phyloP scores from a whole-genome alignment of 2,888 invertebrate species.

The Syritta pipiens region DNA sequence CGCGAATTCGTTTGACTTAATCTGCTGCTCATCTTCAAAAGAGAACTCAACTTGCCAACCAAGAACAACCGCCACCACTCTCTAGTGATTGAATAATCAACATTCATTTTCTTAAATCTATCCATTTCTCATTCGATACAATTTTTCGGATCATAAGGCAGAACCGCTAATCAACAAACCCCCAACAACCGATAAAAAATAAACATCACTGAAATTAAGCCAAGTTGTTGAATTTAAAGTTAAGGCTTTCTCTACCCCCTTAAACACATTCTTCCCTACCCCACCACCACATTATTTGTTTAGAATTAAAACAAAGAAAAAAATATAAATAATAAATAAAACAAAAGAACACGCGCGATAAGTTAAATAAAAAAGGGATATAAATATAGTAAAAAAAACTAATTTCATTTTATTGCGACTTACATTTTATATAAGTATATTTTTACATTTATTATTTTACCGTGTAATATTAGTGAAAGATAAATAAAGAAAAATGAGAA shows the following conservation, averaged over 20 bases:
- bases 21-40: too few species aligned
- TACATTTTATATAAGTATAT: constrained; percentile 66
- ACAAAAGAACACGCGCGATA: constrained; percentile 21
- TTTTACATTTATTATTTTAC: constrained; percentile 69
- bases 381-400: constrained; percentile 11
- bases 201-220: constrained; percentile 41
- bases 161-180: constrained; percentile 2
- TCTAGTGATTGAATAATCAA: too few species aligned
- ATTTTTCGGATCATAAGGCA: constrained; percentile 1
- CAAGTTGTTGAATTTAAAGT: constrained; percentile 27
- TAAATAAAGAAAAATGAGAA: constrained; percentile 4
- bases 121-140: too few species aligned
- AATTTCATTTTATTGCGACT: constrained; percentile 59
- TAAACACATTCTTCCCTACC: background rate
- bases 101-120: too few species aligned
- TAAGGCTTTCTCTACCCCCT: background rate
- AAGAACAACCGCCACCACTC: too few species aligned
- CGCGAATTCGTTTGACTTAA: too few species aligned
- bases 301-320: constrained; percentile 6
- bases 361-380: constrained; percentile 14
- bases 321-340: constrained; percentile 27
- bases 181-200: constrained; percentile 7
- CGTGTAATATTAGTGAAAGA: constrained; percentile 61
- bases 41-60: too few species aligned
- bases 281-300: background rate